These are phyloP conservation scores for Nansenia antarctica DNA, from an alignment of 2,113 vertebrate species.

Conservation along the genomic window DNA sequence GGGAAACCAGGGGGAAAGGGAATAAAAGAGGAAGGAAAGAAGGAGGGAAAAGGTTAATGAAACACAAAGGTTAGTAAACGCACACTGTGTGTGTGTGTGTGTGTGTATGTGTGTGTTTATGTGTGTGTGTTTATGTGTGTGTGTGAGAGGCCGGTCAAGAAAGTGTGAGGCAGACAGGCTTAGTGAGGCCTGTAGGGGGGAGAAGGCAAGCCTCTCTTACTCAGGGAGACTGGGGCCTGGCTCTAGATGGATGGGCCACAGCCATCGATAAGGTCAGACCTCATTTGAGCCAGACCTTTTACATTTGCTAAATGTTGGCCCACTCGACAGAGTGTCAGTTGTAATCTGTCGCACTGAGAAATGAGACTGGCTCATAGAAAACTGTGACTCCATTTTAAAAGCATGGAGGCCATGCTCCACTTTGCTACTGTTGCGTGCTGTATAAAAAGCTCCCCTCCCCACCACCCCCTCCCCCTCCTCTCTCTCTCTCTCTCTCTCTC, in stretches of 20 bases:
- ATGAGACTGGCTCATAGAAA: constrained; percentile 72
- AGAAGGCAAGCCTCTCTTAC: not conserved
- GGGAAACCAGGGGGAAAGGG: not conserved
- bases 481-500: not conserved
- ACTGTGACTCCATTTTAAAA: constrained; percentile 64
- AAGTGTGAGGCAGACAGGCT: constrained; percentile 3
- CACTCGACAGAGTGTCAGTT: constrained; percentile 78
- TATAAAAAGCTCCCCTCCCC: too few species aligned
- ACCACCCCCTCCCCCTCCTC: not conserved
- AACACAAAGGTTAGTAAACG: constrained; percentile 3
- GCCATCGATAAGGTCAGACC: constrained; percentile 87
- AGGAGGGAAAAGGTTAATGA: constrained; percentile 1
- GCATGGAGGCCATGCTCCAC: constrained; percentile 32
- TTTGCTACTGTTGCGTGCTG: constrained; percentile 47
- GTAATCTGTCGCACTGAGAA: constrained; percentile 76
- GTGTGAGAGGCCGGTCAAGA: not conserved
- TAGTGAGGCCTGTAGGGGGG: not conserved
- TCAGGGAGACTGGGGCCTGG: constrained; percentile 65
- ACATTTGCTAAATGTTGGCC: constrained; percentile 82
- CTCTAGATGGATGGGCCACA: constrained; percentile 82
- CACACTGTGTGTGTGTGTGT: not conserved
- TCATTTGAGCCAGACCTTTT: constrained; percentile 83
- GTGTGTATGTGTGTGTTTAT: not conserved
- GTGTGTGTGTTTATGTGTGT: not conserved
- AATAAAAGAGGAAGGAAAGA: not conserved